Percentiles rank a stretch among this genome's conserved stretches.
Conservation (phyloP, 2,797 vertebrate species). For the Platyrinchus mystaceus region DNA sequence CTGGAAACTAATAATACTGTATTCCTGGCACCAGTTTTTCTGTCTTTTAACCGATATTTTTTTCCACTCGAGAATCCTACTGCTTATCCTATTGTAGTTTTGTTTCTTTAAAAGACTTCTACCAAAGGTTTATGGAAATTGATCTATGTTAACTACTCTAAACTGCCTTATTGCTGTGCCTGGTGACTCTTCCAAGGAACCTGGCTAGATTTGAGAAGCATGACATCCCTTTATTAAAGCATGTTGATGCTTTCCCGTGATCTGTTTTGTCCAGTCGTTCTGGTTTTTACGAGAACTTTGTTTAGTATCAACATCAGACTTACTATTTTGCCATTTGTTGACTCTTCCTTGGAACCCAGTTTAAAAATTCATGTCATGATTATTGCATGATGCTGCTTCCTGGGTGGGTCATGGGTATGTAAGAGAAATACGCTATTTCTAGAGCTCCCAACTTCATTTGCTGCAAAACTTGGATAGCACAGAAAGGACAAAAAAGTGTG, state of each 20-base stretch:
- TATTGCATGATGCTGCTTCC: neutral
- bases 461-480: neutral
- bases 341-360: neutral
- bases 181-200: neutral
- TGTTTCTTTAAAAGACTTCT: neutral
- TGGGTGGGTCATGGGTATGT: neutral
- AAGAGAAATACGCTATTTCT: neutral
- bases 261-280: neutral
- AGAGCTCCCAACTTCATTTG: neutral
- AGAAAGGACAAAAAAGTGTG: neutral
- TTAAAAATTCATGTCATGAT: neutral
- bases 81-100: neutral
- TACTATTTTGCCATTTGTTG: neutral
- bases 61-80: neutral
- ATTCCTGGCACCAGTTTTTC: neutral
- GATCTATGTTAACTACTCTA: neutral
- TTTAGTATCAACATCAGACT: neutral
- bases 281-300: neutral
- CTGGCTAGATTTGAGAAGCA: neutral
- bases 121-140: neutral
- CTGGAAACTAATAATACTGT: neutral
- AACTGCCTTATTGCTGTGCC: neutral
- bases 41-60: neutral
- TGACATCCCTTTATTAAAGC: neutral
- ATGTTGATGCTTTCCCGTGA: neutral